Evolutionary conservation across 2,113 vertebrate genomes (phyloP), one percentile per base, ranked within the genome.

Genomic region (Indicator maculatus): DNA sequence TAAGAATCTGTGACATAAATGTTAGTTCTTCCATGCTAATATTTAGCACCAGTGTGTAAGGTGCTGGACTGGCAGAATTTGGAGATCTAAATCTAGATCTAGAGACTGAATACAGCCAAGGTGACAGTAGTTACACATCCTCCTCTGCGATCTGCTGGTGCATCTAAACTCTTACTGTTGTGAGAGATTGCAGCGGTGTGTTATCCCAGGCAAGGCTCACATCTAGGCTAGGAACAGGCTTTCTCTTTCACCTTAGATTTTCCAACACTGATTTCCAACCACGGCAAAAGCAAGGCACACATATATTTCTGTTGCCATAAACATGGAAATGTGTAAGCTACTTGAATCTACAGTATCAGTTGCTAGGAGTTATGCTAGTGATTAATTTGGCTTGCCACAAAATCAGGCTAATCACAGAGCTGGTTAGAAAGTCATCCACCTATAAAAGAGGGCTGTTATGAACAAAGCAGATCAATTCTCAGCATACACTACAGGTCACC

Each of bases 11-110:
- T 67, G 59, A 44, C 59, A 73, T 61, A 71, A 38, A 80, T 92
- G 59, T 89, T 93, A 93, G 69, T 70, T 82, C 59, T 83, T 60
- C 59, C 74, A 65, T 72, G 78, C 81, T 73, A 70, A 83, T 97
- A 93, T 87, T 75, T 83, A 79, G 39, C 50, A 59, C 36, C 71
- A 55, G 19, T n/a, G 12, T 76, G 21, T 76, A 71, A 96, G 58
- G 52, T 77, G 65, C 28, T 79, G 52, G 52, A 26, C 44, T 83
- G 60, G 45, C 59, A 86, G 59, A 41, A 15, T 65, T 45, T 24
- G 1, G 50, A 91, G 82, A 67, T 69, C 19, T 83, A 86, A 41
- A 55, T 91, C 61, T 79, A 66, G 11, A 81, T 36, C 58, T 63
- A 6, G 20, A 76, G 64, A 86, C 78, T 1, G 91, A 52, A 27